Evolutionary conservation across 2,888 invertebrate species (phyloP).

Genomic region (Ichneumoninae sp.): DNA sequence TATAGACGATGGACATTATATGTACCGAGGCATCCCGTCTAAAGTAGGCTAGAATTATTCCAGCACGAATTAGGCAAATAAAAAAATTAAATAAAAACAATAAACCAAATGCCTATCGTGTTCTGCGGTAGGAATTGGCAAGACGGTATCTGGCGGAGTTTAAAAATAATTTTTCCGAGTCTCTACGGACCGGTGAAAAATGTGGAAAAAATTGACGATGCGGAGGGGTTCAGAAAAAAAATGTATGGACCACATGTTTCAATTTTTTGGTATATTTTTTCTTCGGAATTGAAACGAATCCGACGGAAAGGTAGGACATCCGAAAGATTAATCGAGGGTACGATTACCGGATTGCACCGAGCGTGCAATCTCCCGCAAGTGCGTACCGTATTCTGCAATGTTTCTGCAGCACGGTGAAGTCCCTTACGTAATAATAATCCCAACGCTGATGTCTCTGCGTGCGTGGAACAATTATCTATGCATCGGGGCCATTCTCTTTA

Average conservation of each 20-base stretch:
- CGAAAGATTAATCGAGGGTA: neutral
- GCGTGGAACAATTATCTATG: slow-evolving; percentile 69
- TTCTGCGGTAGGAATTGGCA: neutral
- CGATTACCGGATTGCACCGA: slow-evolving; percentile 43
- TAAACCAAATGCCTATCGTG: neutral
- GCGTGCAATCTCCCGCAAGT: slow-evolving; percentile 29
- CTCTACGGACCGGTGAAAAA: neutral
- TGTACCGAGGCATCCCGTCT: neutral
- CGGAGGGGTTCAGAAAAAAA: neutral
- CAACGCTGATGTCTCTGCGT: slow-evolving; percentile 62
- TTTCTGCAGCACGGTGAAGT: neutral
- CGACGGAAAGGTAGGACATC: neutral
- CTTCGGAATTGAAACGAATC: neutral
- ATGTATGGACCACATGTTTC: neutral
- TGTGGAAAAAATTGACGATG: neutral
- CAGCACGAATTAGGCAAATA: no score
- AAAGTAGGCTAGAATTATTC: neutral
- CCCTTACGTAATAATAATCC: slow-evolving; percentile 51
- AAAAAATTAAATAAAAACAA: no score
- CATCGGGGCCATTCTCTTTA: slow-evolving; percentile 70
- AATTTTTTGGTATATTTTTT: neutral
- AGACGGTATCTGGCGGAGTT: no score
- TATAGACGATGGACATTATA: slow-evolving; percentile 20
- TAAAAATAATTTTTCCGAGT: no score
- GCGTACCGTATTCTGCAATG: neutral